Base-by-base conservation (phyloP, 2,888 invertebrate species). In the Phalera bucephala region DNA sequence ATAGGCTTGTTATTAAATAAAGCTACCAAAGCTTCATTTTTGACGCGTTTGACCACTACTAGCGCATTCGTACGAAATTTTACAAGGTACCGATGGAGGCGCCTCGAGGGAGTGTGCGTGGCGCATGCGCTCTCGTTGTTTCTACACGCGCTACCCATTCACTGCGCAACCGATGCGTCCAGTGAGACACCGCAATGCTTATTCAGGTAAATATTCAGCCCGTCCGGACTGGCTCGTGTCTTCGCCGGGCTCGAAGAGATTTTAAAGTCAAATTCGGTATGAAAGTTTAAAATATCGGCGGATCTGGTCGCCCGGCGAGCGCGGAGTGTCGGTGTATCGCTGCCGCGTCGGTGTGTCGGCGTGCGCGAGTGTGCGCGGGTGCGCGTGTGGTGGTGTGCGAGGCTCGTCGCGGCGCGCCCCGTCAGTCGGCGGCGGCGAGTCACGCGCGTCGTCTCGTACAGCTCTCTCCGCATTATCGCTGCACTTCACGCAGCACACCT, bases 381-480 rank as follows among this genome's bases (percentile, higher is more conserved):
- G 83, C 79, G 87, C 80, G 74, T 80, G 80, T 83, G 82, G 72
- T 79, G 71, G 84, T 83, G 73, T 59, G 64, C 67, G 73, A 70
- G 78, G 68, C 69, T 75, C 76, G 80, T 66, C 77, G 80, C 82
- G 81, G 83, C 80, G 83, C 84, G 84, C 80, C 73, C 82, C 85
- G 83, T 86, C 87, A 88, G 88, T 88, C 82, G 86, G 80, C 86
- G 86, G 80, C 83, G 78, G 82, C 85, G 77, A 86, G 83, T 83
- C 88, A 83, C 84, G 83, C 88, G 83, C 80, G 85, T 82, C 81
- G 87, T 84, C 77, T 80, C 74, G 82, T 81, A 64, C 66, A 72
- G 61, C 64, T 75, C 74, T 71, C 69, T 69, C 66, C 46, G 73
- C 57, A 61, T 56, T 67, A 47, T 56, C 61, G 73, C 73, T 75